These are phyloP conservation scores for Lepidocolaptes lacrymiger DNA, from an alignment of 2,797 vertebrate genomes.

Conservation along the genomic window DNA sequence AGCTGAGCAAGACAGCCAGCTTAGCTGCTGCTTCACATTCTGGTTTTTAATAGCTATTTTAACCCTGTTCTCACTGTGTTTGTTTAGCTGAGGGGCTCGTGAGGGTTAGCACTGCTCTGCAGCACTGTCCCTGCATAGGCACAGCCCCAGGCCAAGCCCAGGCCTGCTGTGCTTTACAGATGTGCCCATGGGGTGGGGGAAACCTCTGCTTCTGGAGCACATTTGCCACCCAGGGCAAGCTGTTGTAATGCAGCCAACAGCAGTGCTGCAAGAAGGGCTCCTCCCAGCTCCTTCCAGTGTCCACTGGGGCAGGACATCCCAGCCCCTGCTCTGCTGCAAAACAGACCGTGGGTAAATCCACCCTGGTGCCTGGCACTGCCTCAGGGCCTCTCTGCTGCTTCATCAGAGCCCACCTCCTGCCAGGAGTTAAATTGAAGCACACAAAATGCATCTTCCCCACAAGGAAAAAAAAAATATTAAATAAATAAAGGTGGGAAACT, in stretches of 20 bases:
- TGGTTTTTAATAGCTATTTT: neutral
- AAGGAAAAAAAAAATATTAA: neutral
- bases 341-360: fast-evolving
- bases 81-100: fast-evolving
- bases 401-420: constrained; percentile 6
- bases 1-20: neutral
- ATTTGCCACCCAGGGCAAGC: fast-evolving
- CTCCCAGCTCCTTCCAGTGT: neutral
- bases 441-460: neutral
- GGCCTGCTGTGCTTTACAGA: neutral
- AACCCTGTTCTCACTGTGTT: neutral
- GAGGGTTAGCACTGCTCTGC: neutral
- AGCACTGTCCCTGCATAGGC: fast-evolving
- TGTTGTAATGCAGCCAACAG: fast-evolving
- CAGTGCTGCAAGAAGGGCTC: neutral
- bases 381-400: neutral
- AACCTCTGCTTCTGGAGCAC: neutral
- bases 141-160: neutral
- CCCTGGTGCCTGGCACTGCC: neutral
- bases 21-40: neutral
- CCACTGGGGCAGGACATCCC: neutral
- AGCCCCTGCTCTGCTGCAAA: neutral
- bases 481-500: neutral
- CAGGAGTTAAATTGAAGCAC: neutral
- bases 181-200: neutral